Percentiles rank a stretch among this genome's conserved stretches.
Conservation (phyloP, 1,140 invertebrate genomes). For the Pteromalus puparum region DNA sequence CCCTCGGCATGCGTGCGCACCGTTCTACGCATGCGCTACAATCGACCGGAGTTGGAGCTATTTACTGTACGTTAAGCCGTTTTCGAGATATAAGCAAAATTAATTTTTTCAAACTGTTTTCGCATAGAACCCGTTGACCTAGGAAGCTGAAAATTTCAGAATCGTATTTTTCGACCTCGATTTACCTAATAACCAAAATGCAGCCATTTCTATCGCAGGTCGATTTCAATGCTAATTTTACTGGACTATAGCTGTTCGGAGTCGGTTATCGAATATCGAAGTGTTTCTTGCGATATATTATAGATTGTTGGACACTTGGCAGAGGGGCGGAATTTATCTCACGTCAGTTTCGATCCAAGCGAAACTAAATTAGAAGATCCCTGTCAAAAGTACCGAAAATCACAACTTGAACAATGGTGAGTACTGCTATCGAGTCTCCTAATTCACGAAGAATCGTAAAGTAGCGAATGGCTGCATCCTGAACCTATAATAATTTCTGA, state of each 20-base stretch:
- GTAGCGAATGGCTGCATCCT: background rate
- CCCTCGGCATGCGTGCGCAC: background rate
- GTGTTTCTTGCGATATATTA: background rate
- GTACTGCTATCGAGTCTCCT: background rate
- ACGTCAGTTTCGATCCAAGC: conserved; percentile 26
- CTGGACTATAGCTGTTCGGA: too few relatives aligned
- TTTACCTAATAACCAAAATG: too few relatives aligned
- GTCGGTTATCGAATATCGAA: conserved; percentile 39
- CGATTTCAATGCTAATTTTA: too few relatives aligned
- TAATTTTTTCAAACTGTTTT: too few relatives aligned
- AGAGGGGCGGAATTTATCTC: conserved; percentile 46
- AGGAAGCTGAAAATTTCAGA: too few relatives aligned
- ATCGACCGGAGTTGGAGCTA: conserved; percentile 18
- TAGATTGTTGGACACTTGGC: conserved; percentile 10
- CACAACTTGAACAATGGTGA: conserved; percentile 40
- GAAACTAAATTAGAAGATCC: conserved; percentile 14
- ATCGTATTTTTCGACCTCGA: too few relatives aligned
- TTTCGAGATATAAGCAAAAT: too few relatives aligned
- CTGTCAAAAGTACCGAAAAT: conserved; percentile 6
- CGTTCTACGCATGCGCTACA: conserved; percentile 9
- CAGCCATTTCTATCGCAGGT: too few relatives aligned
- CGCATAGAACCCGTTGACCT: too few relatives aligned
- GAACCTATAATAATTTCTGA: background rate
- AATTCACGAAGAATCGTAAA: background rate
- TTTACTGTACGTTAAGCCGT: too few relatives aligned